Evolutionary conservation across 2,888 invertebrate genomes (phyloP), one percentile per base, ranked within the genome.

Genomic region (Stenolophus ochropezus): DNA sequence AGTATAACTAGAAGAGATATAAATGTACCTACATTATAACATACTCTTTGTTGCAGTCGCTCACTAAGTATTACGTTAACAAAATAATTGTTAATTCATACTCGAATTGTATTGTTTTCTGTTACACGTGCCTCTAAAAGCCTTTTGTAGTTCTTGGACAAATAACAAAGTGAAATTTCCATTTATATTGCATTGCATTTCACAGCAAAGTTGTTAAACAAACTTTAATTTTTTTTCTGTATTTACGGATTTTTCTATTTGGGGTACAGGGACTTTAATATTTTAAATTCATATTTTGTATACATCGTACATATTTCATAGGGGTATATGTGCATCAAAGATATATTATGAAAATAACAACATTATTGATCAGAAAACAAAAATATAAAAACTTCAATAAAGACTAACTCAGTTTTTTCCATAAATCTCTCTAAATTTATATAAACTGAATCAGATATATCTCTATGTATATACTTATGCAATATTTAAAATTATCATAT

Each of bases 61-160:
- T 18, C 33, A 21, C 20, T 56, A 56, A 56, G 20, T 56, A 21
- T 11, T 56, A 8, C 20, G 0, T 23, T 23, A 61, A 61, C 61
- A 5, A 23, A 61, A 61, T 61, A 61, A 25, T 61, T 61, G 25
- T 61, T 56, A 56, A 56, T 56, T 61, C 61, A 25, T 61, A 61
- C 14, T 23, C 25, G n/a, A 61, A 61, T 61, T 61, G 61, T 25
- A 61, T 61, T 61, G 61, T 61, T 61, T 61, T 23, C 23, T 18
- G 53, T n/a, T 14, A 61, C 8, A 61, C 25, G 25, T 61, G 14
- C 25, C 25, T 21, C 14, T 21, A 61, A n/a, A 61, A 61, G 61
- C 20, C 11, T 61, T 42, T 42, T 42, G 33, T 42, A 42, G 33
- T 42, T 42, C 33, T 42, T 42, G 33, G 11, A 42, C 11, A 42